phyloP scores from a whole-genome alignment of 2,113 vertebrate species.

The Athene noctua region DNA sequence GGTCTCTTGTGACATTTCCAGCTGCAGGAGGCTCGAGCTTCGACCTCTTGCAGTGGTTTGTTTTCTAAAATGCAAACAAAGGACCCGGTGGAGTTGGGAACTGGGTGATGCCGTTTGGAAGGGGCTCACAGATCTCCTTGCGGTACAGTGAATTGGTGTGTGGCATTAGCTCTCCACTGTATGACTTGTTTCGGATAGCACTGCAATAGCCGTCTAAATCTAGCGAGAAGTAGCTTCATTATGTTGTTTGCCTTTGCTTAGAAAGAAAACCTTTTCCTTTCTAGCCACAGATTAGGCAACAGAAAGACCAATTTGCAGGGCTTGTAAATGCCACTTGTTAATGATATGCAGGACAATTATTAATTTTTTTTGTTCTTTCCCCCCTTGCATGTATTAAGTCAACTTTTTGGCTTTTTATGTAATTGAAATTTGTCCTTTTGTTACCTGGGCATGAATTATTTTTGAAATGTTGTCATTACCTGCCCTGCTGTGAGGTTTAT shows the following conservation, averaged over 20 bases:
- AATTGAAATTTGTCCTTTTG: constrained; percentile 76
- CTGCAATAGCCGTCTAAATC: background rate
- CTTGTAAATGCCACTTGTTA: constrained; percentile 60
- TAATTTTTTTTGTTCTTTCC: background rate
- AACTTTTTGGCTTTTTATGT: constrained; percentile 65
- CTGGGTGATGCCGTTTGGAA: background rate
- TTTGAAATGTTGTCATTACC: constrained; percentile 71
- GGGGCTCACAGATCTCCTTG: background rate
- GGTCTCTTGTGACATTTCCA: constrained; percentile 24
- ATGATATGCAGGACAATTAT: background rate
- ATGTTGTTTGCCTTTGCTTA: background rate
- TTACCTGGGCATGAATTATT: constrained; percentile 76
- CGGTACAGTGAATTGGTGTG: background rate
- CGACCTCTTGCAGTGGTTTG: background rate
- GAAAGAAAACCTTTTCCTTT: background rate
- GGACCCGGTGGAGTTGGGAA: background rate
- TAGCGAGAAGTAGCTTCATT: background rate
- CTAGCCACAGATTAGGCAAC: constrained; percentile 23
- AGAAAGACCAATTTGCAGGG: constrained; percentile 44
- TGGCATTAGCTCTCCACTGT: background rate
- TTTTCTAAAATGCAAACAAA: background rate
- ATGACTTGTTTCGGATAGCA: background rate
- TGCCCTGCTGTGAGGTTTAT: constrained; percentile 75
- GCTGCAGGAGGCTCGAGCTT: background rate
- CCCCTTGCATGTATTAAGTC: constrained; percentile 26